A percentile compares a stretch with the other conserved stretches of the same genome.
Conservation (phyloP, 2,113 vertebrate genomes). For the Syngnathus scovelli region DNA sequence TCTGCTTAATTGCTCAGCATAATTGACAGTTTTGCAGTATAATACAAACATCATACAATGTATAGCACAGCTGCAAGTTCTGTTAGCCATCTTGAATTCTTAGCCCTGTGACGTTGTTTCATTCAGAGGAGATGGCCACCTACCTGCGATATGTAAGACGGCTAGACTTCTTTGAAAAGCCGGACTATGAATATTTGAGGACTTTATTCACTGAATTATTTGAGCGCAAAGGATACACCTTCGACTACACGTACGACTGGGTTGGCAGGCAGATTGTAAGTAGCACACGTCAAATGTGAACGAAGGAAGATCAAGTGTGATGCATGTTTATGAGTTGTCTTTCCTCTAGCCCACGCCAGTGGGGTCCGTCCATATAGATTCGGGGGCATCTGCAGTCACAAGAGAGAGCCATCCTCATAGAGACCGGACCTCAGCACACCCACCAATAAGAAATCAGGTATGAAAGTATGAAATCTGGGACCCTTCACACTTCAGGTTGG, state of each 20-base stretch:
- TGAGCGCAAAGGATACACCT: constrained; percentile 94
- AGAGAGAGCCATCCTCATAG: constrained; percentile 88
- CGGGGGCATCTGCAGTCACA: constrained; percentile 84
- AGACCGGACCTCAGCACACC: constrained; percentile 85
- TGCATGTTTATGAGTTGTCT: constrained; percentile 5
- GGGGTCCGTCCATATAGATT: constrained; percentile 91
- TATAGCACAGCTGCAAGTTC: background rate
- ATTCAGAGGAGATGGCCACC: constrained; percentile 96
- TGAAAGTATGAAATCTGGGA: background rate
- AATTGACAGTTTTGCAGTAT: background rate
- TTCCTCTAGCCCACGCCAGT: constrained; percentile 86
- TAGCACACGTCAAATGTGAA: constrained; percentile 19
- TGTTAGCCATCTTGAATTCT: background rate
- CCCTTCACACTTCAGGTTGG: background rate
- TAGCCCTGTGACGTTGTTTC: background rate
- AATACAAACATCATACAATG: background rate
- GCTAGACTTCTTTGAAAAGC: constrained; percentile 98
- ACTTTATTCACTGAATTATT: constrained; percentile 96
- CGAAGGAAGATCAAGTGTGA: background rate
- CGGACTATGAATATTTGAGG: constrained; percentile 94
- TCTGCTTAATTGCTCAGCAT: background rate
- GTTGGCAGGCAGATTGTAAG: constrained; percentile 96
- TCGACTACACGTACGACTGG: constrained; percentile 98
- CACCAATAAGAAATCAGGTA: constrained; percentile 92
- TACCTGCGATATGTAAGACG: constrained; percentile 94